Conservation (phyloP, 2,888 invertebrate species). For the Nipponacmea schrenckii region DNA sequence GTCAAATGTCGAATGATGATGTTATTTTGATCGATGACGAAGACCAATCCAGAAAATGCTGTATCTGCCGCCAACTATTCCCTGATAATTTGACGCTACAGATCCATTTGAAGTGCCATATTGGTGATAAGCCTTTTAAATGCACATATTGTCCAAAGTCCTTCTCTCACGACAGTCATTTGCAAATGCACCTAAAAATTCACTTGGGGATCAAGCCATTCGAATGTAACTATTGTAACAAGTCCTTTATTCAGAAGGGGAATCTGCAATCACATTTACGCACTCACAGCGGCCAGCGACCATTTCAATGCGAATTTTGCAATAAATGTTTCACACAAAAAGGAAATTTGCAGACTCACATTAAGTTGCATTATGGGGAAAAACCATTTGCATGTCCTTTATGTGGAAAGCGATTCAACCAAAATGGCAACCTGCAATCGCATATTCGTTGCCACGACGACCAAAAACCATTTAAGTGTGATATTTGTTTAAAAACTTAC, state of each 20-base stretch:
- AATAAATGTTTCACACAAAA: conserved; percentile 11
- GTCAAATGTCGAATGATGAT: background rate
- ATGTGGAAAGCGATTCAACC: conserved; percentile 12
- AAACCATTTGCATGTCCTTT: conserved; percentile 11
- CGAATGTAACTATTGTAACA: conserved; percentile 10
- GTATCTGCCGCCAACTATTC: background rate
- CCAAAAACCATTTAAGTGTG: conserved; percentile 15
- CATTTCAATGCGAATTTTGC: conserved; percentile 14
- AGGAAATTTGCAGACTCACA: conserved; percentile 15
- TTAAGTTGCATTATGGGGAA: conserved; percentile 1
- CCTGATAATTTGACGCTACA: conserved; percentile 7
- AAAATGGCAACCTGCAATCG: conserved; percentile 10
- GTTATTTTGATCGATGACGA: background rate
- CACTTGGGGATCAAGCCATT: conserved; percentile 14
- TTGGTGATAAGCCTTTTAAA: conserved; percentile 9
- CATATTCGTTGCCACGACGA: conserved; percentile 12
- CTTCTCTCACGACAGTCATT: conserved; percentile 9
- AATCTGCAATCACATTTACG: conserved; percentile 10
- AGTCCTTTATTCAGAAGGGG: conserved; percentile 9
- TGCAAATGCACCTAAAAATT: conserved; percentile 9
- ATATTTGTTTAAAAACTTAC: conserved; percentile 6
- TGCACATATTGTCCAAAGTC: conserved; percentile 5
- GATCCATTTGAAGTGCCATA: conserved; percentile 11
- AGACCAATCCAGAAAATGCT: background rate
- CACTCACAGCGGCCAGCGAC: conserved; percentile 9